A percentile compares a stretch with the other conserved stretches of the same genome.
phyloP scores from a whole-genome alignment of 2,797 vertebrate species.

The Rhinella marina region DNA sequence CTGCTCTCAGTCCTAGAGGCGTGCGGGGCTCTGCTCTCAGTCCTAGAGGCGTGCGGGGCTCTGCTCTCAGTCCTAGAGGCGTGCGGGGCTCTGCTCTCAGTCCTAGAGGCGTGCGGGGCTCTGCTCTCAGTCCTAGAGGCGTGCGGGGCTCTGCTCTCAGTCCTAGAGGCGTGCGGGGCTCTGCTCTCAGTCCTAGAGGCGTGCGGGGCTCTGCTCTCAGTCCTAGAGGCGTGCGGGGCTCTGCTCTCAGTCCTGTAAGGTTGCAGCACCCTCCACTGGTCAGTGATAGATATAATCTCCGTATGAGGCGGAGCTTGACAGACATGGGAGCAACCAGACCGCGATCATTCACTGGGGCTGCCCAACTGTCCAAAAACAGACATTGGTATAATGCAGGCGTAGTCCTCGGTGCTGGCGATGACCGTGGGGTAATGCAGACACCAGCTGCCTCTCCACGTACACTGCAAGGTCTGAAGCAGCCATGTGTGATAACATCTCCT shows the following conservation, averaged over 20 bases:
- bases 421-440: not conserved
- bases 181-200: no score
- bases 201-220: not conserved
- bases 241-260: no score
- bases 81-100: not conserved
- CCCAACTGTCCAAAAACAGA: slow-evolving; percentile 8
- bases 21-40: not conserved
- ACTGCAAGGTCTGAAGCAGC: no score
- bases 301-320: not conserved
- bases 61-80: not conserved
- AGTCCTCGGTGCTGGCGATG: not conserved
- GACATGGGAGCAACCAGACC: not conserved
- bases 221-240: not conserved
- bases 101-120: not conserved
- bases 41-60: not conserved
- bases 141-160: not conserved
- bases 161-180: not conserved
- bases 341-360: not conserved
- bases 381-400: slow-evolving; percentile 20
- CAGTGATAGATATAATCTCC: not conserved
- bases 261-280: not conserved
- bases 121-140: not conserved
- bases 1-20: not conserved
- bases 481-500: no score
- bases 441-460: not conserved